These are phyloP conservation scores for Hesperia comma DNA, from an alignment of 2,888 invertebrate genomes.

Conservation along the genomic window DNA sequence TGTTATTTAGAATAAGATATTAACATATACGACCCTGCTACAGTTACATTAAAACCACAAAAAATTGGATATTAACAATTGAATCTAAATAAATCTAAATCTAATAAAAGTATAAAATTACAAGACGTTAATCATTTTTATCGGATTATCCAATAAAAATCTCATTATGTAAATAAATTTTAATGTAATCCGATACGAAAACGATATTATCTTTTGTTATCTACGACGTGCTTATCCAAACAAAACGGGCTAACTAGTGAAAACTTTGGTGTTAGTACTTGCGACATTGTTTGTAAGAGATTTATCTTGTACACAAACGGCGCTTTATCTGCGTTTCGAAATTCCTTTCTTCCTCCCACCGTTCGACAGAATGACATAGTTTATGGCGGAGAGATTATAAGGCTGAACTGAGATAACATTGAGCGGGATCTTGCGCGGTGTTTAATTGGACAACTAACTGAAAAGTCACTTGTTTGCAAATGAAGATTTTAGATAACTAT, in stretches of 20 bases:
- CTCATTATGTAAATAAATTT: constrained; percentile 9
- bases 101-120: neutral
- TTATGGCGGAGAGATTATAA: constrained; percentile 28
- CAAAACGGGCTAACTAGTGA: constrained; percentile 19
- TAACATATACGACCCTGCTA: no score
- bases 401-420: constrained; percentile 24
- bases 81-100: neutral
- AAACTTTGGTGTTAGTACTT: constrained; percentile 20
- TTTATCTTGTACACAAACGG: constrained; percentile 28
- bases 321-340: constrained; percentile 32
- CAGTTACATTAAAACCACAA: no score
- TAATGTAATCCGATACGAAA: constrained; percentile 7
- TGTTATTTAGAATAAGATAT: no score
- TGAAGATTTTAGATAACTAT: constrained; percentile 4
- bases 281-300: constrained; percentile 34
- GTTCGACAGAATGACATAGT: constrained; percentile 34
- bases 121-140: neutral
- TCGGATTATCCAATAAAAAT: constrained; percentile 10
- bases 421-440: constrained; percentile 6
- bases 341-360: constrained; percentile 35
- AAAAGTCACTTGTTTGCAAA: constrained; percentile 2
- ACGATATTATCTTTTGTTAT: constrained; percentile 7
- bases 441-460: constrained; percentile 16
- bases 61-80: no score
- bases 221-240: constrained; percentile 11